Conservation (phyloP, 2,797 vertebrate species). For the Simalia tracyae region DNA sequence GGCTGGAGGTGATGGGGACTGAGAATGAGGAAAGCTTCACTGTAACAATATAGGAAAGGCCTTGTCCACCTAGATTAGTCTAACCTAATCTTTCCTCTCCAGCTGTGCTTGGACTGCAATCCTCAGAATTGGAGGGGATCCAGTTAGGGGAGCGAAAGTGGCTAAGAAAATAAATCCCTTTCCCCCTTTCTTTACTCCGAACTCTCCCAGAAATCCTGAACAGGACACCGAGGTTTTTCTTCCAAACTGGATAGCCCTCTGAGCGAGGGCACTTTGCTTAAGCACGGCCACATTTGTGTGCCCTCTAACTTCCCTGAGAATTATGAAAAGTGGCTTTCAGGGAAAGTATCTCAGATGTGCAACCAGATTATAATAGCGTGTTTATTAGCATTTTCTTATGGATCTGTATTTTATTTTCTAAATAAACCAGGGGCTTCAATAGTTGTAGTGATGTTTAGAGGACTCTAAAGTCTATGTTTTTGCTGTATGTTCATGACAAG, state of each 20-base stretch:
- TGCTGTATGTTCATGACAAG: background rate
- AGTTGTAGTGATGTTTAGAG: background rate
- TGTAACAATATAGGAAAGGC: no score
- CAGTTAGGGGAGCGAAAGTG: background rate
- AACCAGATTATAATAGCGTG: background rate
- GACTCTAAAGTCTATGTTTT: background rate
- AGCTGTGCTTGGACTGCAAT: background rate
- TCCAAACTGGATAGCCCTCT: background rate
- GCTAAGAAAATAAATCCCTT: background rate
- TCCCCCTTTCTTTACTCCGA: background rate
- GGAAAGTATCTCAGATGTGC: background rate
- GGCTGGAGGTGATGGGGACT: no score
- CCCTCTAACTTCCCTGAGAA: background rate
- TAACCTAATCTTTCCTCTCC: background rate
- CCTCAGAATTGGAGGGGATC: background rate
- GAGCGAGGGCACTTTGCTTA: background rate
- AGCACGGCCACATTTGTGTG: background rate
- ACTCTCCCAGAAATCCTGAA: background rate
- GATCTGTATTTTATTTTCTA: background rate
- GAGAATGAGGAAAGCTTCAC: no score
- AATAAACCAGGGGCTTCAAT: background rate
- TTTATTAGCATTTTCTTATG: background rate
- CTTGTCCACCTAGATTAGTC: background rate
- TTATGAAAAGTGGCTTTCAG: background rate
- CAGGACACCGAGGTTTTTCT: background rate